Evolutionary conservation across 1,140 invertebrate genomes (phyloP).

Genomic region (Gerris buenoi): DNA sequence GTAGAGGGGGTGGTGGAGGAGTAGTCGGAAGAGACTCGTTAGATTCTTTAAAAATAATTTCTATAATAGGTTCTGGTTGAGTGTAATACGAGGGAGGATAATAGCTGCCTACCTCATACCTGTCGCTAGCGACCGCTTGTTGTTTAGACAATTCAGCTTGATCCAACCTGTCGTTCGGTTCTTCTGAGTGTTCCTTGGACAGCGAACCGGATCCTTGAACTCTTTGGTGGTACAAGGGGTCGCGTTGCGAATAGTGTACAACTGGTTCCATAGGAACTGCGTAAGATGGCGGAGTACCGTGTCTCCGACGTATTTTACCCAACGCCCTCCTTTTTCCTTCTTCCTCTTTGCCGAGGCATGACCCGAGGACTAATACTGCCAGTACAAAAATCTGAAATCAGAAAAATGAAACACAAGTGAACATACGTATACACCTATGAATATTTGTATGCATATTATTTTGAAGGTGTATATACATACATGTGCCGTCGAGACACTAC

Average conservation of each 20-base stretch:
- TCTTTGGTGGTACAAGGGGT: conserved; percentile 50
- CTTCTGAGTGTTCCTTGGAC: conserved; percentile 5
- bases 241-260: conserved; percentile 58
- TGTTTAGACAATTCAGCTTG: too few species aligned
- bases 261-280: conserved; percentile 65
- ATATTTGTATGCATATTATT: too few species aligned
- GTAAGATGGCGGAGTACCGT: conserved; percentile 38
- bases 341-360: background rate
- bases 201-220: background rate
- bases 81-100: conserved; percentile 24
- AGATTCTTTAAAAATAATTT: conserved; percentile 79
- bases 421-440: too few species aligned
- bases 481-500: too few species aligned
- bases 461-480: too few species aligned
- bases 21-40: conserved; percentile 54
- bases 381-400: conserved; percentile 3
- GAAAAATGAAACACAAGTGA: too few species aligned
- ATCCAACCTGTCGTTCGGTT: conserved; percentile 5
- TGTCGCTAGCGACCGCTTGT: background rate
- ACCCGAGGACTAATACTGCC: background rate
- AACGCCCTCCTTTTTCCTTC: background rate
- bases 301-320: background rate
- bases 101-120: conserved; percentile 8
- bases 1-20: conserved; percentile 30
- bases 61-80: conserved; percentile 59